Percentiles rank a stretch among this genome's conserved stretches.
These are phyloP conservation scores for Ptiloglossa arizonensis DNA, from an alignment of 1,140 invertebrate genomes.

Conservation along the genomic window DNA sequence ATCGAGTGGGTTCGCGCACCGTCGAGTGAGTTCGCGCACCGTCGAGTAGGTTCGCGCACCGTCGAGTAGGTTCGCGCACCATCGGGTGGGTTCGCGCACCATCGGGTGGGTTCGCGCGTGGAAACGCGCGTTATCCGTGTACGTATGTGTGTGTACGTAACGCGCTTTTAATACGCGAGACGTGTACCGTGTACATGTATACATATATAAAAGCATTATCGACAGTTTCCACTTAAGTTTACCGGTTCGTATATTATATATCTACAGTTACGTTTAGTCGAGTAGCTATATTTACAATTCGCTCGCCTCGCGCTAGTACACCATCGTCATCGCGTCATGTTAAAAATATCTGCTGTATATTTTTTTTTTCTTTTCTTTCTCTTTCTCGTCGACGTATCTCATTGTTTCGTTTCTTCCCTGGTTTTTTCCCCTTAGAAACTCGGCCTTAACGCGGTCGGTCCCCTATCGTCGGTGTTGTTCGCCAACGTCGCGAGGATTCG, in stretches of 20 bases:
- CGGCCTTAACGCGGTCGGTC: too few species aligned
- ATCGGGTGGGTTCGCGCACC: background rate
- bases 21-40: background rate
- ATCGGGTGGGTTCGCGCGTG: background rate
- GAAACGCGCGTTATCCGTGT: background rate
- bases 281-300: constrained; percentile 76
- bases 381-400: constrained; percentile 41
- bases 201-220: constrained; percentile 79
- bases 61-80: background rate
- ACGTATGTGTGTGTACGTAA: too few species aligned
- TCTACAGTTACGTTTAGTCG: constrained; percentile 66
- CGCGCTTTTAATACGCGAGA: background rate
- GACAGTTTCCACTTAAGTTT: constrained; percentile 74
- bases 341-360: constrained; percentile 79
- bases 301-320: constrained; percentile 56
- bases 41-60: background rate
- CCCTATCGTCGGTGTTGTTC: too few species aligned
- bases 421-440: background rate
- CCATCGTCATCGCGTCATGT: constrained; percentile 63
- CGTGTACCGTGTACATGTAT: constrained; percentile 54
- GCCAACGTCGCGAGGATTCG: too few species aligned
- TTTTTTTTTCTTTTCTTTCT: constrained; percentile 47
- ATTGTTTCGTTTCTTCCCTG: constrained; percentile 7
- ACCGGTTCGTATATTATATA: constrained; percentile 64
- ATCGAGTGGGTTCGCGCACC: background rate